Evolutionary conservation across 2,113 vertebrate genomes (phyloP), one percentile per base, ranked within the genome.

Genomic region (Quiscalus mexicanus): DNA sequence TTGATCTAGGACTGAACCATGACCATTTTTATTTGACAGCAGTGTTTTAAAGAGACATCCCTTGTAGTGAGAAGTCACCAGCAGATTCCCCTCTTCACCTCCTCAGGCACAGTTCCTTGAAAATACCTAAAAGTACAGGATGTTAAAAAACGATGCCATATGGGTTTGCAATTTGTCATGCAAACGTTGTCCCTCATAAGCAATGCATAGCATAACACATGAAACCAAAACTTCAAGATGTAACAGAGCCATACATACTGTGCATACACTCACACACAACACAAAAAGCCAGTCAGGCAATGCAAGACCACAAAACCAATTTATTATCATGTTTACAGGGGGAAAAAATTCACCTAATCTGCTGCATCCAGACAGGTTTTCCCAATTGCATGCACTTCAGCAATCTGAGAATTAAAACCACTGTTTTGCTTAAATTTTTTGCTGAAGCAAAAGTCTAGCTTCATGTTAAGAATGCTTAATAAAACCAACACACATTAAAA

Each of bases 401-500:
- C 79, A 86, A 71, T 52, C 62, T 80, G 62, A 95, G 77, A 87
- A 74, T 24, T 39, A 39, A 93, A 80, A 60, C 63, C 68, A 64
- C 69, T 82, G 50, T 69, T 96, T 90, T 67, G 81, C 63, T 78
- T 73, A 30, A 7, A 31, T 82, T 94, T 84, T 93, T 86, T 89
- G 69, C 89, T 23, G 37, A 91, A 96, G 96, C 80, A 76, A 56
- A 97, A 97, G 79, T 93, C 73, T 80, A 81, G 63, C 55, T 97
- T 96, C 75, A 85, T 97, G 94, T 83, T 96, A 95, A 84, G 87
- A 96, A 95, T 70, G 68, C 95, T 97, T 98, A 97, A 96, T 97
- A 97, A 97, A 97, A 97, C 95, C 80, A 96, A 96, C 80, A 97
- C 90, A 91, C 87, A 84, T 41, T 95, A 96, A 91, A 96, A 97